A percentile compares a stretch with the other conserved stretches of the same genome.
Conservation (phyloP, 2,113 vertebrate species). For the Cervus canadensis region DNA sequence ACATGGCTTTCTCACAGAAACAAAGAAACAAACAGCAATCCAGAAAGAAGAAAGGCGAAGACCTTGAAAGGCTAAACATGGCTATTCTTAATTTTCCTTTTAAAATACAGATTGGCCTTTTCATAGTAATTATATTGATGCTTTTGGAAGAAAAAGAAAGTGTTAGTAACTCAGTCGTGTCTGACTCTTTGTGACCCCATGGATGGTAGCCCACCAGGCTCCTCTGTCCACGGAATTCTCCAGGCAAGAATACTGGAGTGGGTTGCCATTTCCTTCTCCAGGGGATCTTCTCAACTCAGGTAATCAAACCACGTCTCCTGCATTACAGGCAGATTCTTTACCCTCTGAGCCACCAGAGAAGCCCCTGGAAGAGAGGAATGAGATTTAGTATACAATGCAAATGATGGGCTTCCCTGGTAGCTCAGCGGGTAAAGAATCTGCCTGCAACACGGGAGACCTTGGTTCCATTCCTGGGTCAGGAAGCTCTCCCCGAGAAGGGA, state of each 20-base stretch:
- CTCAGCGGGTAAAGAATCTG: background rate
- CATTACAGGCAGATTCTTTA: background rate
- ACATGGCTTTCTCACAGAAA: background rate
- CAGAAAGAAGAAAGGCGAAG: background rate
- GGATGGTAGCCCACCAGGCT: background rate
- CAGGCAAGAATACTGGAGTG: background rate
- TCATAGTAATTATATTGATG: background rate
- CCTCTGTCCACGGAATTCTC: background rate
- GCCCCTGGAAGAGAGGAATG: background rate
- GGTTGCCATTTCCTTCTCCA: background rate
- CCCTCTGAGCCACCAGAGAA: background rate
- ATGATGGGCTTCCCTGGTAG: background rate
- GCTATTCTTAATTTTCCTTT: slow-evolving; percentile 38
- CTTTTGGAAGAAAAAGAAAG: background rate
- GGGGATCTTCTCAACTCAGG: background rate
- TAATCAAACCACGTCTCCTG: background rate
- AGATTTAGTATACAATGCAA: background rate
- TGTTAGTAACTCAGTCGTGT: background rate
- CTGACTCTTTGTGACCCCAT: background rate
- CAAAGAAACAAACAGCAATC: background rate
- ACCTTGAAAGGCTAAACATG: background rate
- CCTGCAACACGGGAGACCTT: background rate
- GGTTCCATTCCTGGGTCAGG: background rate
- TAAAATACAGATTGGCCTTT: slow-evolving; percentile 4
- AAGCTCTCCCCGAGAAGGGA: background rate